Evolutionary conservation across 2,113 vertebrate species (phyloP).

Genomic region (Crotalus tigris): DNA sequence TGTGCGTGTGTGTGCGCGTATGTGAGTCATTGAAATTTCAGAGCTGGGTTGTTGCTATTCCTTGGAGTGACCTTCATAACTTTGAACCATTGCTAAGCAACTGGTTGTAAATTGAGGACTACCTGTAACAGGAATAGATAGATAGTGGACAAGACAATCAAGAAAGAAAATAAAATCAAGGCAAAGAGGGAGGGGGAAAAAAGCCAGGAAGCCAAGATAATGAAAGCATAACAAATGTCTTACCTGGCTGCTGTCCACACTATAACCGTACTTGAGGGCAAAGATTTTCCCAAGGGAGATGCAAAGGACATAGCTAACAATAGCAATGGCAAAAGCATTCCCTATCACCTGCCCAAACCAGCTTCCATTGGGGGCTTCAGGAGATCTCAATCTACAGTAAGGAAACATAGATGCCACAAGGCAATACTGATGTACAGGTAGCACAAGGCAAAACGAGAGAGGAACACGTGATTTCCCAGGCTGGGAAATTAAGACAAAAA

Average conservation of each 20-base stretch:
- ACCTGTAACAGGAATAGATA: neutral
- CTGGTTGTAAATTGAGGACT: neutral
- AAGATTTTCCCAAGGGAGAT: slow-evolving; percentile 95
- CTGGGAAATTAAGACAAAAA: neutral
- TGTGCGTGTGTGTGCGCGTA: too few relatives aligned
- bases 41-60: neutral
- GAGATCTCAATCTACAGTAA: slow-evolving; percentile 76
- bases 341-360: slow-evolving; percentile 78
- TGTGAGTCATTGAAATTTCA: neutral
- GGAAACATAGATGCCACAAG: neutral
- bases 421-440: neutral
- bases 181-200: neutral
- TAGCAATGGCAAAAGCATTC: slow-evolving; percentile 87
- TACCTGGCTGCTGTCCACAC: slow-evolving; percentile 96
- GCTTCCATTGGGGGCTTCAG: slow-evolving; percentile 62
- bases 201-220: neutral
- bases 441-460: rapidly evolving
- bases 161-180: neutral
- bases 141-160: neutral
- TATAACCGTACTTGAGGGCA: slow-evolving; percentile 91
- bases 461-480: neutral
- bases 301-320: slow-evolving; percentile 91
- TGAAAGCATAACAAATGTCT: neutral
- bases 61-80: neutral
- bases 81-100: neutral